These are phyloP conservation scores for honey bee (Apis mellifera) DNA, from an alignment of 1,140 invertebrate genomes.

Conservation along the genomic window Amel_HAv3.1 CM009936.2:6476001-6476500, in stretches of 20 bases:
- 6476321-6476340: constrained; percentile 15
- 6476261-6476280: constrained; percentile 21
- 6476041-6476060: neutral
- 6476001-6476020: constrained; percentile 6
- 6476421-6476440: constrained; percentile 47
- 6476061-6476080: constrained; percentile 18
- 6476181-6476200: constrained; percentile 48
- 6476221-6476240: constrained; percentile 16
- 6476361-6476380: constrained; percentile 52
- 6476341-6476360: neutral
- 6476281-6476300: constrained; percentile 16
- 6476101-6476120: neutral
- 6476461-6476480: constrained; percentile 1
- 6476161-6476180: constrained; percentile 49
- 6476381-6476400: constrained; percentile 48
- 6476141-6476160: constrained; percentile 1
- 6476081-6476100: constrained; percentile 17
- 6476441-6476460: constrained; percentile 26
- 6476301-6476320: neutral
- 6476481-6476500: constrained; percentile 23
- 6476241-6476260: constrained; percentile 8
- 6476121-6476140: neutral
- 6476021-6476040: neutral
- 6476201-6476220: constrained; percentile 45
- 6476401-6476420: constrained; percentile 65